Evolutionary conservation across 2,797 vertebrate species (phyloP).

Genomic region (Neosilurus hyrtlii): DNA sequence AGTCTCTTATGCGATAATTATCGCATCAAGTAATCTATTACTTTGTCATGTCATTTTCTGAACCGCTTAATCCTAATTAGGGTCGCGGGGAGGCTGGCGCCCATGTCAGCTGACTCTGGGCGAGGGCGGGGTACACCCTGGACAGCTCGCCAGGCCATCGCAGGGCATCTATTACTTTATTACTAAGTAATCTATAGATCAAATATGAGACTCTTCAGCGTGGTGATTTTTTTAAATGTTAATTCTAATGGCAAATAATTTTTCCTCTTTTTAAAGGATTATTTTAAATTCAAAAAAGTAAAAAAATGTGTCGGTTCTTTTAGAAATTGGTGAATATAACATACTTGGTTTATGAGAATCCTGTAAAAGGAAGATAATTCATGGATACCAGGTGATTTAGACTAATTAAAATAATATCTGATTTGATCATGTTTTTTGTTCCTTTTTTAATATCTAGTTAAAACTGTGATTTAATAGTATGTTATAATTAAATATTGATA

Average conservation of each 20-base stretch:
- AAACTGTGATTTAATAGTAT: neutral
- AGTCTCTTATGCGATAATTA: neutral
- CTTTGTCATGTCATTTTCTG: too few species aligned
- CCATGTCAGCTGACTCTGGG: too few species aligned
- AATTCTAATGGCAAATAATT: neutral
- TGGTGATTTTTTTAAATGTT: neutral
- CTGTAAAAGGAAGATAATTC: neutral
- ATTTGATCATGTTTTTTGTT: neutral
- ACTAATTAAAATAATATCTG: neutral
- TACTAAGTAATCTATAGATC: neutral
- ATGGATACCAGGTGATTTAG: neutral
- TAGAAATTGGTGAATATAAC: neutral
- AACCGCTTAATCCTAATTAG: too few species aligned
- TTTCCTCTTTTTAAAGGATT: neutral
- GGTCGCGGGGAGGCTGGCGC: too few species aligned
- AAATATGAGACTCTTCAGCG: neutral
- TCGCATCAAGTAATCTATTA: too few species aligned
- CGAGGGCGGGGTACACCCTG: too few species aligned
- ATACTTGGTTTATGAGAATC: neutral
- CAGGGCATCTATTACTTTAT: too few species aligned
- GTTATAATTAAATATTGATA: neutral
- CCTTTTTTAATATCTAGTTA: neutral
- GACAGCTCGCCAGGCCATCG: too few species aligned
- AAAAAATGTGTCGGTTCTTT: neutral
- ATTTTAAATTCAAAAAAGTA: neutral